These are phyloP conservation scores for Drosophila percnosoma DNA, from an alignment of 2,888 invertebrate species.

Conservation along the genomic window DNA sequence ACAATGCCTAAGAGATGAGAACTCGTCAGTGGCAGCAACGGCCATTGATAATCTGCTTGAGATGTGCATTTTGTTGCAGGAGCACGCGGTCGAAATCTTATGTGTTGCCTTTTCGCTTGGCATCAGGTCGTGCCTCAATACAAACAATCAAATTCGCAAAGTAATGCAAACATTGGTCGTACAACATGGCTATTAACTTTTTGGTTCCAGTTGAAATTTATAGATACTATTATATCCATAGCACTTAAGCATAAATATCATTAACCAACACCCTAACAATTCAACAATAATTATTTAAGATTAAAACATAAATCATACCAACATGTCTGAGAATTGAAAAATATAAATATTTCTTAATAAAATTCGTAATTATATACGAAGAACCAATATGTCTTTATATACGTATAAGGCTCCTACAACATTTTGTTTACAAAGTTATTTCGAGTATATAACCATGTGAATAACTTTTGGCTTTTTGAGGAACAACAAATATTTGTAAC, in stretches of 20 bases:
- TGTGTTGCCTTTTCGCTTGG: conserved; percentile 93
- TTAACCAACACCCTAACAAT: not conserved
- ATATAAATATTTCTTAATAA: not conserved
- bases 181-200: conserved; percentile 90
- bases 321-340: not conserved
- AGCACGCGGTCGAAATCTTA: conserved; percentile 92
- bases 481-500: not conserved
- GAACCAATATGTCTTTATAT: not conserved
- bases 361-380: not conserved
- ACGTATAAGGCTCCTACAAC: not conserved
- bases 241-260: not conserved
- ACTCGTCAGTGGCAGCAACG: conserved; percentile 91
- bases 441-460: not conserved
- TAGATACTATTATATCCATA: not conserved
- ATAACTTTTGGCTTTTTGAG: not conserved
- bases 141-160: conserved; percentile 90
- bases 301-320: not conserved
- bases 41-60: conserved; percentile 94
- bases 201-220: not conserved
- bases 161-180: conserved; percentile 92
- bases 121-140: conserved; percentile 91
- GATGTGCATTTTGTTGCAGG: conserved; percentile 93
- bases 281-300: not conserved
- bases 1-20: conserved; percentile 91
- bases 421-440: not conserved